Evolutionary conservation across 2,888 invertebrate genomes (phyloP).

Genomic region (Noctua fimbriata): DNA sequence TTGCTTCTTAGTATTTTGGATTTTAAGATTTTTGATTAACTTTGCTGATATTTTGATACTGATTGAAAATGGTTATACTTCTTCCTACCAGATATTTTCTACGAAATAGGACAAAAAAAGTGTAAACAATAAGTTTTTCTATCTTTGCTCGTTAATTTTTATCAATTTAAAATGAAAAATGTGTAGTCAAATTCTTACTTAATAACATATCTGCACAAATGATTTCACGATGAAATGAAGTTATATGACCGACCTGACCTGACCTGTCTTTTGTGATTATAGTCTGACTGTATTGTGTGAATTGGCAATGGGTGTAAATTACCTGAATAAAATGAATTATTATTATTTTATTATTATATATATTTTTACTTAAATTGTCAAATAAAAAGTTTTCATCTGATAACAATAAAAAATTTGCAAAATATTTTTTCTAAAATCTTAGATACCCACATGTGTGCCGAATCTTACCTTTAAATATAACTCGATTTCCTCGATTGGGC

Average conservation of each 20-base stretch:
- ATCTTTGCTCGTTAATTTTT: neutral
- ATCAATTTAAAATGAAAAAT: neutral
- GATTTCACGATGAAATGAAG: neutral
- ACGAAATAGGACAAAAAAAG: neutral
- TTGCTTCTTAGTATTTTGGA: neutral
- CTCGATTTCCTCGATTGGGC: constrained; percentile 19
- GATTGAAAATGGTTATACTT: neutral
- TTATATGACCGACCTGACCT: too few relatives aligned
- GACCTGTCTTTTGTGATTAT: too few relatives aligned
- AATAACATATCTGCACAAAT: neutral
- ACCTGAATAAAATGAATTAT: too few relatives aligned
- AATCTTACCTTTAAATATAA: neutral
- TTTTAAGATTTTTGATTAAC: neutral
- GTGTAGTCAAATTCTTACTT: neutral
- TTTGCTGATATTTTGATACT: neutral
- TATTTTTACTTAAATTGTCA: neutral
- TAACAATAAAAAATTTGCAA: neutral
- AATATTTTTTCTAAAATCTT: neutral
- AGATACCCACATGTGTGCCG: neutral
- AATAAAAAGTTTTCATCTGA: neutral
- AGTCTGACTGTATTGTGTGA: too few relatives aligned
- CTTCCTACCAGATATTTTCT: neutral
- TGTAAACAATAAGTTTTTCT: neutral
- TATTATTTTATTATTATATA: too few relatives aligned
- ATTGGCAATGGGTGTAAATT: too few relatives aligned